Conservation (phyloP, 2,888 invertebrate genomes). For the Poecilus cupreus region DNA sequence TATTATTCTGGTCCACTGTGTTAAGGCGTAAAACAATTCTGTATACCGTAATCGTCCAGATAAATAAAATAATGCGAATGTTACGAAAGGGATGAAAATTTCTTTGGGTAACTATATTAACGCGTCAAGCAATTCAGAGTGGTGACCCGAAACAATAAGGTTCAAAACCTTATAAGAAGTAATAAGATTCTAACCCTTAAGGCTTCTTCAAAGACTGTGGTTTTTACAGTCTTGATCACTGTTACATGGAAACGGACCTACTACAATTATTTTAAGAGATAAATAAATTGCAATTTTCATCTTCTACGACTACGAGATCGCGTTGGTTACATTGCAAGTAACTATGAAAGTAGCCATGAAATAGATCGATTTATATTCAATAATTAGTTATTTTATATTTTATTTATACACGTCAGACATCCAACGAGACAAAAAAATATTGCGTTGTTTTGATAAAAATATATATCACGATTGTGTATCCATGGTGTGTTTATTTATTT, state of each 20-base stretch:
- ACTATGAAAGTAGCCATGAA: too few relatives aligned
- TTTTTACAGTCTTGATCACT: background rate
- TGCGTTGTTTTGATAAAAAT: too few relatives aligned
- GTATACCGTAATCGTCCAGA: background rate
- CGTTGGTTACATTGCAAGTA: too few relatives aligned
- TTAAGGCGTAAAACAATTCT: background rate
- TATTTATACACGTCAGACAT: too few relatives aligned
- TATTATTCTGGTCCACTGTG: background rate
- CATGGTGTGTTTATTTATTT: too few relatives aligned
- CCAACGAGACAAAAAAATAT: too few relatives aligned
- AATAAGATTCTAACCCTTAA: background rate
- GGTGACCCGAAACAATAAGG: conserved; percentile 35
- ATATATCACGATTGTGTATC: too few relatives aligned
- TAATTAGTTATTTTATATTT: too few relatives aligned
- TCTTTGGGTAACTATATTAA: background rate
- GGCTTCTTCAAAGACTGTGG: background rate
- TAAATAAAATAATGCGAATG: background rate
- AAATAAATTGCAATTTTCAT: too few relatives aligned
- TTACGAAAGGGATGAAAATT: background rate
- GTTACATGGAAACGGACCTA: background rate
- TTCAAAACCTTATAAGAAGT: conserved; percentile 7
- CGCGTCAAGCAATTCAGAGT: conserved; percentile 3
- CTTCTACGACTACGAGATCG: too few relatives aligned
- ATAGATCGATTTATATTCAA: too few relatives aligned
- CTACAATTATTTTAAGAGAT: too few relatives aligned